Evolutionary conservation across 2,797 vertebrate species (phyloP), one percentile per base, ranked within the genome.

Genomic region (Enoplosus armatus): DNA sequence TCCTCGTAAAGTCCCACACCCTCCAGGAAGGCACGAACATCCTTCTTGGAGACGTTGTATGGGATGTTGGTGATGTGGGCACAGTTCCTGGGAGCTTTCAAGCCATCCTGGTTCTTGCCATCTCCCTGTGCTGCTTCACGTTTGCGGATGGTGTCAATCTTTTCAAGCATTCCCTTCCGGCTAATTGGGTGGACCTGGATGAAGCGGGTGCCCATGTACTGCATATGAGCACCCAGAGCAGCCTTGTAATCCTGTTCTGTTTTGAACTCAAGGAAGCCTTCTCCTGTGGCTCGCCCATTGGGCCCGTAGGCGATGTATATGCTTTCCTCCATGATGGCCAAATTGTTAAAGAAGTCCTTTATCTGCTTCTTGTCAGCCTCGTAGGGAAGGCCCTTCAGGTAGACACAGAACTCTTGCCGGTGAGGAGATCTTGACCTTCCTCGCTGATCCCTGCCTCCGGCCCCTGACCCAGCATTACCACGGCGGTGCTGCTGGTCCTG

Each of bases 31-130:
- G 97, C 96, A 84, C 97, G 96, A 39, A 99, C 95, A 87, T 99
- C 98, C 90, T 98, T 97, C 92, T 98, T 99, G 62, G 96, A 97
- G 73, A 99, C 96, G 69, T 97, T 99, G 92, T 99, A 99, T 5
- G 98, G 98, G 86, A 99, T 97, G 95, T 99, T 99, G 82, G 97
- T 97, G 82, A 99, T 97, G 86, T 99, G 98, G 3, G 96, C 97
- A 84, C 97, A 99, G 78, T 96, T 90, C 83, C 97, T 96, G 51
- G 94, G 91, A 37, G 79, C 93, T 93, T 93, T 96, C 83, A 90
- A 82, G 72, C 96, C 92, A 77, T 97, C 97, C 15, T 95, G 92
- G 68, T 93, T 96, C 84, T 98, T 98, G 84, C 96, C 96, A 83
- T 99, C 98, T n/a, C 89, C 88, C 75, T 87, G 97, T 77, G 94